A percentile compares a stretch with the other conserved stretches of the same genome.
Evolutionary conservation across 2,113 vertebrate species (phyloP).

Genomic region (Cygnus atratus): DNA sequence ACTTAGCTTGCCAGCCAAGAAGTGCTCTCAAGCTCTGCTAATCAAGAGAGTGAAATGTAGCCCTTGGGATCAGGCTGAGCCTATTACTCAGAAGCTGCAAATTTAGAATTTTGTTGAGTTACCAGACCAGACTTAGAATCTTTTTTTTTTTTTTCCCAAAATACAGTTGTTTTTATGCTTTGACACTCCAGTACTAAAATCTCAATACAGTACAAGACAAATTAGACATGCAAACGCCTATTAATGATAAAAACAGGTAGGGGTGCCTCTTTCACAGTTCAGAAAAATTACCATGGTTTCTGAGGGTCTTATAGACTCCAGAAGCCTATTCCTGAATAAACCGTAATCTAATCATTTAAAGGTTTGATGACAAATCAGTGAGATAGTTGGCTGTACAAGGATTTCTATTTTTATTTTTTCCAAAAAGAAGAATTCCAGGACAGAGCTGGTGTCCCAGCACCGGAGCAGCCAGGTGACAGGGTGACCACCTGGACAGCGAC

Average conservation of each 20-base stretch:
- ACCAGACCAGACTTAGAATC: neutral
- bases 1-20: slow-evolving; percentile 40
- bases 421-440: neutral
- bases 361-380: slow-evolving; percentile 3
- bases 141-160: neutral
- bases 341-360: neutral
- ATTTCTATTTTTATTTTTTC: neutral
- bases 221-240: neutral
- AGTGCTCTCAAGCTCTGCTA: slow-evolving; percentile 26
- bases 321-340: neutral
- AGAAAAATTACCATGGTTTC: slow-evolving; percentile 21
- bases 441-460: too few species aligned
- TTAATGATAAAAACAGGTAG: neutral
- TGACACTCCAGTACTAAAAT: neutral
- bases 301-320: neutral
- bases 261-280: neutral
- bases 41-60: slow-evolving; percentile 47
- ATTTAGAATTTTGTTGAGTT: neutral
- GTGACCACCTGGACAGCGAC: too few species aligned
- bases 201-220: neutral
- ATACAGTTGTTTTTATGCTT: neutral
- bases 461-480: too few species aligned
- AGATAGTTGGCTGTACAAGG: neutral
- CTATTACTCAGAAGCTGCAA: neutral
- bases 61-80: slow-evolving; percentile 25